Percentiles rank a stretch among this genome's conserved stretches.
phyloP scores from a whole-genome alignment of 2,113 vertebrate species.

The Odobenus rosmarus region DNA sequence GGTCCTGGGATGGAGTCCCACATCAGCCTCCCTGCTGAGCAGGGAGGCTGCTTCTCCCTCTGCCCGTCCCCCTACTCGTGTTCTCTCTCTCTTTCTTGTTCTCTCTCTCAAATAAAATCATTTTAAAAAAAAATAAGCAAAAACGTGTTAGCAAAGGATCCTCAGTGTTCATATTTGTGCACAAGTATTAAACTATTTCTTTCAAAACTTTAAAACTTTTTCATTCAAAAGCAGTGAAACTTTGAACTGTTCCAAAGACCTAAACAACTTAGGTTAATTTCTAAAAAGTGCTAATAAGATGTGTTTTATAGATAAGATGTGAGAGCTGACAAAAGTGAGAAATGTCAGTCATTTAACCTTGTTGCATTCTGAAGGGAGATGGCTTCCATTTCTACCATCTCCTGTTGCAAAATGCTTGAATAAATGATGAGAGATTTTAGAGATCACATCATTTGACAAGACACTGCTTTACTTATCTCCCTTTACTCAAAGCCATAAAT shows the following conservation, averaged over 20 bases:
- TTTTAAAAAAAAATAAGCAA: neutral
- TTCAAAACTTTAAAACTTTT: neutral
- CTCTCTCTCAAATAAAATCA: no score
- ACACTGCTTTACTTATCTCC: neutral
- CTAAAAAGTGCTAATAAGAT: neutral
- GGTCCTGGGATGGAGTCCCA: no score
- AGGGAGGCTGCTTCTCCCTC: no score
- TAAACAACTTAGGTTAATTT: neutral
- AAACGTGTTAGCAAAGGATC: neutral
- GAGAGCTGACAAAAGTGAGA: neutral
- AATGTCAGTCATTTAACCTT: neutral
- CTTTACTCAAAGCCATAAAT: neutral
- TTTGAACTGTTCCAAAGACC: neutral
- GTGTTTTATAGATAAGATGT: neutral
- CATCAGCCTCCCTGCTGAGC: no score
- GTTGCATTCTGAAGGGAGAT: neutral
- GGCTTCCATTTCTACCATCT: neutral
- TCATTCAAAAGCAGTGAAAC: neutral
- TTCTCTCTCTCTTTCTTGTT: no score
- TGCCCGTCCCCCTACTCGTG: no score
- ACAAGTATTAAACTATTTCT: neutral
- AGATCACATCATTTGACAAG: neutral
- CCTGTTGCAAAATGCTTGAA: neutral
- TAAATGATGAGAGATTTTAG: neutral
- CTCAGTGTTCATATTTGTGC: neutral